Evolutionary conservation across 2,797 vertebrate genomes (phyloP).

Genomic region (Coccyzus lansbergi): DNA sequence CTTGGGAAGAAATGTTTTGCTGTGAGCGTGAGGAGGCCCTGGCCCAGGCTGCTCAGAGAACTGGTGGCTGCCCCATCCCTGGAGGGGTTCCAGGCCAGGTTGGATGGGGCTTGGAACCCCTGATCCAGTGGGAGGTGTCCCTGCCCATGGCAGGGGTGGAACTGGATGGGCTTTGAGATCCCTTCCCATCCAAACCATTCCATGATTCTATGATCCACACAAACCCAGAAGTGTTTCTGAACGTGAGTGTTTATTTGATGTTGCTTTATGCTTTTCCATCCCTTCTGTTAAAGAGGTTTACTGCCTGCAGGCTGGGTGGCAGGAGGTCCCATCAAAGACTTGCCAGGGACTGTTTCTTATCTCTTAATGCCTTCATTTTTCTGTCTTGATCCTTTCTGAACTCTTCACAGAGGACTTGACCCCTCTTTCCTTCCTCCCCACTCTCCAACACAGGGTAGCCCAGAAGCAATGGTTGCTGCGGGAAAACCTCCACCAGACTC

Average conservation of each 20-base stretch:
- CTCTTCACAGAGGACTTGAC: neutral
- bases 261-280: neutral
- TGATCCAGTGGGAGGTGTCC: too few species aligned
- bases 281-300: neutral
- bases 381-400: neutral
- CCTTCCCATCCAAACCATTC: too few species aligned
- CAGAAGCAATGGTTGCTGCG: rapidly evolving
- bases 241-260: neutral
- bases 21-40: too few species aligned
- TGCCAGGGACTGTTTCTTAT: neutral
- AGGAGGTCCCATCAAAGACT: neutral
- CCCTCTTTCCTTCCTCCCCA: neutral
- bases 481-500: neutral
- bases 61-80: too few species aligned
- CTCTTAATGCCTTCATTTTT: neutral
- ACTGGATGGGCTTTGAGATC: too few species aligned
- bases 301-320: neutral
- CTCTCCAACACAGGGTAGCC: neutral
- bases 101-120: too few species aligned
- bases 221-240: neutral
- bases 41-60: too few species aligned
- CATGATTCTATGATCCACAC: neutral
- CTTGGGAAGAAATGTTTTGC: too few species aligned
- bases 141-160: too few species aligned
- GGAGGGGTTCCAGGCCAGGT: too few species aligned